These are phyloP conservation scores for Lasioglossum calceatum DNA, from an alignment of 2,888 invertebrate species.

Conservation along the genomic window DNA sequence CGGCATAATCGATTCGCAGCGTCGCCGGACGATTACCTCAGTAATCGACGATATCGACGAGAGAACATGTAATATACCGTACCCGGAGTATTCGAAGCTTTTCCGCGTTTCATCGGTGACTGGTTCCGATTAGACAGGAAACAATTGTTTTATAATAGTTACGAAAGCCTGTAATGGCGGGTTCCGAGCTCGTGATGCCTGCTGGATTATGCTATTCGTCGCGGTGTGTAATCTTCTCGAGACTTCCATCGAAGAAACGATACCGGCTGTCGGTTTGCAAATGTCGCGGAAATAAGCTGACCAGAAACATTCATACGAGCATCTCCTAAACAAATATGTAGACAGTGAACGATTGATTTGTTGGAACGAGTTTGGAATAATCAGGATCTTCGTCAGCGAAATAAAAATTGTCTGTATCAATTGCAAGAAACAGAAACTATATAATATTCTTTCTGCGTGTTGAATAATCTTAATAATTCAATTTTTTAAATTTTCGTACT, in stretches of 20 bases:
- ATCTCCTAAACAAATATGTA: neutral
- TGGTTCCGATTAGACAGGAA: constrained; percentile 25
- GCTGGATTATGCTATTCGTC: constrained; percentile 43
- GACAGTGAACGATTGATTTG: neutral
- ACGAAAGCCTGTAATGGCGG: constrained; percentile 44
- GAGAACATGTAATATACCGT: constrained; percentile 52
- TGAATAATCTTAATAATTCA: too few species aligned
- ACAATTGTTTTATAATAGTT: constrained; percentile 48
- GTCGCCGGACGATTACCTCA: constrained; percentile 39
- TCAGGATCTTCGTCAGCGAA: too few species aligned
- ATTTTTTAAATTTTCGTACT: too few species aligned
- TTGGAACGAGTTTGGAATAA: too few species aligned
- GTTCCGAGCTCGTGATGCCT: constrained; percentile 34
- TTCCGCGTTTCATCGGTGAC: constrained; percentile 58
- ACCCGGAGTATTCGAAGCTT: constrained; percentile 49
- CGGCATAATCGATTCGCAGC: neutral
- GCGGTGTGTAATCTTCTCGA: constrained; percentile 27
- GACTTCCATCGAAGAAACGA: constrained; percentile 19
- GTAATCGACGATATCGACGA: constrained; percentile 59
- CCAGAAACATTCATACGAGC: neutral
- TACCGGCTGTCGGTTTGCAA: neutral
- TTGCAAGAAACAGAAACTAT: too few species aligned
- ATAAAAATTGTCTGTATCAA: too few species aligned
- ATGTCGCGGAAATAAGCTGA: neutral
- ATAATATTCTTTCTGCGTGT: too few species aligned